Evolutionary conservation across 2,113 vertebrate species (phyloP).

Genomic region (Rhinolophus ferrumequinum): DNA sequence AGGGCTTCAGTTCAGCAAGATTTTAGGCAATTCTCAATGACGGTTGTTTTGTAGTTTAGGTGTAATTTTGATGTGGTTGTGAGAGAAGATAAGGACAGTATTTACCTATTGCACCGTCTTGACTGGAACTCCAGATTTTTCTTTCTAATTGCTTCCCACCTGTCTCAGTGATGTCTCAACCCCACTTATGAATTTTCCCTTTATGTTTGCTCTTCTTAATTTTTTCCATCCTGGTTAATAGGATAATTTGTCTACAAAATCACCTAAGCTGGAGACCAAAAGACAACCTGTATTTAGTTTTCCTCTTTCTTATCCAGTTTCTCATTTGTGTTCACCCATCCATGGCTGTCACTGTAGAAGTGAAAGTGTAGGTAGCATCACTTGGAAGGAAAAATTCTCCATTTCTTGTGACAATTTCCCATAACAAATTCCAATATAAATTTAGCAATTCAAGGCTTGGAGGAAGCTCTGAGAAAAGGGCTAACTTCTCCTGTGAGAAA

Average conservation of each 20-base stretch:
- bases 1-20: too few species aligned
- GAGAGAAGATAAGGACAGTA: too few species aligned
- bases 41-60: too few species aligned
- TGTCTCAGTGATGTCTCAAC: neutral
- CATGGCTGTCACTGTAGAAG: neutral
- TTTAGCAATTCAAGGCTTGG: neutral
- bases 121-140: neutral
- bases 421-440: neutral
- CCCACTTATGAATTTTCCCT: neutral
- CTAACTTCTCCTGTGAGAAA: neutral
- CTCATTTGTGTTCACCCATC: accelerated
- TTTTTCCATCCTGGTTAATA: neutral
- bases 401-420: neutral
- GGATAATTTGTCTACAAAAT: neutral
- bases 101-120: too few species aligned
- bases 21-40: too few species aligned
- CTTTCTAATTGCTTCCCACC: neutral
- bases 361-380: neutral
- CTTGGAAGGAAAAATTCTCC: neutral
- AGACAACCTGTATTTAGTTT: neutral
- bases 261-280: neutral
- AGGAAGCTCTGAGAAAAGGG: neutral
- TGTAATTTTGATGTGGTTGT: too few species aligned
- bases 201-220: neutral
- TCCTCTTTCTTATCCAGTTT: neutral